These are phyloP conservation scores for Penaeus vannamei DNA, from an alignment of 1,140 invertebrate genomes.

Conservation along the genomic window DNA sequence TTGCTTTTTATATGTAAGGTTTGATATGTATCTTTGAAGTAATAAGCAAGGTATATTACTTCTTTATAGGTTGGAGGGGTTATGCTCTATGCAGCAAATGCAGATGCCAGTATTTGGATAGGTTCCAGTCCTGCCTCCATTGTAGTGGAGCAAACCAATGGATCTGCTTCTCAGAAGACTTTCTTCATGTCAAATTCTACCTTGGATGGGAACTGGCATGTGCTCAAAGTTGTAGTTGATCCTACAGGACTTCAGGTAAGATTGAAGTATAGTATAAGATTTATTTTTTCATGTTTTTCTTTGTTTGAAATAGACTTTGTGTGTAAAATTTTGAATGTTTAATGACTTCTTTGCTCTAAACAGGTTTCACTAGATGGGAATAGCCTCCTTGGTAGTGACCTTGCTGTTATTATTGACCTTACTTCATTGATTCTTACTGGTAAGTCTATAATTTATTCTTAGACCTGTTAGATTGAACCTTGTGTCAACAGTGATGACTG, in stretches of 20 bases:
- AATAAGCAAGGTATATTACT: not conserved
- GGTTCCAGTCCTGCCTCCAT: slow-evolving; percentile 32
- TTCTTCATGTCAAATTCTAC: slow-evolving; percentile 57
- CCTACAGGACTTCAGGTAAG: slow-evolving; percentile 51
- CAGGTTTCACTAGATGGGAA: slow-evolving; percentile 51
- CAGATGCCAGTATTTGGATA: slow-evolving; percentile 50
- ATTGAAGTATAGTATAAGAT: not conserved
- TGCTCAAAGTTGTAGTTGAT: slow-evolving; percentile 66
- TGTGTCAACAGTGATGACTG: too few relatives aligned
- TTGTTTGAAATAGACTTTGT: not conserved
- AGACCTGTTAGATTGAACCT: not conserved
- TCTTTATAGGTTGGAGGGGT: slow-evolving; percentile 62
- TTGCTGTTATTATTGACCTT: slow-evolving; percentile 34
- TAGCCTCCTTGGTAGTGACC: slow-evolving; percentile 45
- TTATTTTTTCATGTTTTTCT: not conserved
- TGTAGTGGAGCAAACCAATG: slow-evolving; percentile 53
- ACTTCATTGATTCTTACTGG: slow-evolving; percentile 44
- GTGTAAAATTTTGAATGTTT: not conserved
- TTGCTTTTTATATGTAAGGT: not conserved
- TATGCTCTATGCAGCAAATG: slow-evolving; percentile 46
- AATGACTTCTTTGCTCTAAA: not conserved
- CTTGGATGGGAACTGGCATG: slow-evolving; percentile 71
- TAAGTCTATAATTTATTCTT: not conserved
- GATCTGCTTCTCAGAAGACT: slow-evolving; percentile 33
- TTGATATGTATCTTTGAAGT: too few relatives aligned